Conservation (phyloP, 2,797 vertebrate species). For the Sarcoramphus papa region DNA sequence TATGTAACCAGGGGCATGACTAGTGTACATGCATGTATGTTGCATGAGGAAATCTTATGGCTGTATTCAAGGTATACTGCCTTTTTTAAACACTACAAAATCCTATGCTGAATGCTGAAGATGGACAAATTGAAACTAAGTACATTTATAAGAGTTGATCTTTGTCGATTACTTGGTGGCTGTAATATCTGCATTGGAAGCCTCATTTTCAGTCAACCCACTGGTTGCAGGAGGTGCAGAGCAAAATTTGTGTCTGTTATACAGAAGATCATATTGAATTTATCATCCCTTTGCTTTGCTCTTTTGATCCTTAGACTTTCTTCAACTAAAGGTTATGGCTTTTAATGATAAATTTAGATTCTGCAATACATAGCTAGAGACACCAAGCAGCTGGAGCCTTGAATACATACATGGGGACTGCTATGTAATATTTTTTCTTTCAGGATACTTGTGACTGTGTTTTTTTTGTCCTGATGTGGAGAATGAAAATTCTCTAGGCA, state of each 20-base stretch:
- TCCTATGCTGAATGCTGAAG: neutral
- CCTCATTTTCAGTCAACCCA: neutral
- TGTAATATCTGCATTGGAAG: neutral
- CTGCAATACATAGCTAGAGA: neutral
- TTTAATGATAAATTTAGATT: neutral
- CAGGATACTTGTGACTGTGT: neutral
- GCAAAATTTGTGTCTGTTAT: neutral
- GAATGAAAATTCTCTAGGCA: neutral
- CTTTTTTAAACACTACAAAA: neutral
- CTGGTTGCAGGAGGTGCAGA: neutral
- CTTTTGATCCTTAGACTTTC: neutral
- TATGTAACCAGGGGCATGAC: neutral
- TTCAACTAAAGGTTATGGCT: neutral
- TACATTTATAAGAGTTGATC: neutral
- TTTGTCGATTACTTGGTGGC: neutral
- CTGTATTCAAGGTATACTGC: neutral
- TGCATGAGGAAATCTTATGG: neutral
- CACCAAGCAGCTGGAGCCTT: neutral
- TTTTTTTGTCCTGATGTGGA: neutral
- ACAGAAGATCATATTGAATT: neutral
- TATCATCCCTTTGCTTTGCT: neutral
- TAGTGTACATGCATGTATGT: accelerated
- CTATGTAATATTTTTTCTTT: neutral
- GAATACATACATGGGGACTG: neutral
- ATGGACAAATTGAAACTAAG: neutral